phyloP scores from a whole-genome alignment of 2,888 invertebrate species.

The Latrodectus hesperus region DNA sequence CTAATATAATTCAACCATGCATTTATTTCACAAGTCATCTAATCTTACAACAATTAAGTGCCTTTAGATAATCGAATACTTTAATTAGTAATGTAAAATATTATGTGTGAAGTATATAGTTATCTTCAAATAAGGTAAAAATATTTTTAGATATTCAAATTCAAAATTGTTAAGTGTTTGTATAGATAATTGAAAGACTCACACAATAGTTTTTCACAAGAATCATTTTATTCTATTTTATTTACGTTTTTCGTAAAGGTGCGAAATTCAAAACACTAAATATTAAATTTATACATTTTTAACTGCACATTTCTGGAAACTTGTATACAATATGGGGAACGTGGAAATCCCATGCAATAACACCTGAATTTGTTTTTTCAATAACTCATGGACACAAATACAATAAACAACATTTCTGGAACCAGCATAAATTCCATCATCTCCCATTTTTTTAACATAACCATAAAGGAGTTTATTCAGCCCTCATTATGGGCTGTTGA shows the following conservation, averaged over 20 bases:
- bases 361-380: slow-evolving; percentile 29
- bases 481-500: slow-evolving; percentile 13
- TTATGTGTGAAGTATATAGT: too few species aligned
- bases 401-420: slow-evolving; percentile 45
- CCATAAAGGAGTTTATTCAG: slow-evolving; percentile 35
- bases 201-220: slow-evolving; percentile 57
- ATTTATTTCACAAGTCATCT: too few species aligned
- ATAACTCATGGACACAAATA: slow-evolving; percentile 61
- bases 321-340: slow-evolving; percentile 56
- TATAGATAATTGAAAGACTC: slow-evolving; percentile 9
- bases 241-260: slow-evolving; percentile 68
- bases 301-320: slow-evolving; percentile 64
- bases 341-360: slow-evolving; percentile 44
- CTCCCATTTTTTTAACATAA: slow-evolving; percentile 47
- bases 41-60: too few species aligned
- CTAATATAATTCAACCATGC: too few species aligned
- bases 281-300: slow-evolving; percentile 63
- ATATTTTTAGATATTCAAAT: too few species aligned
- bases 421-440: slow-evolving; percentile 28
- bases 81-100: too few species aligned
- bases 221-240: slow-evolving; percentile 69
- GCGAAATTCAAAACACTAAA: slow-evolving; percentile 69
- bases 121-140: too few species aligned
- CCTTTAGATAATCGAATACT: too few species aligned
- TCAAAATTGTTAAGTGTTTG: too few species aligned